Base-by-base conservation (phyloP, 37 sponge, comb jelly and placozoan genomes). In the Halisarca cf. caerulea region DNA sequence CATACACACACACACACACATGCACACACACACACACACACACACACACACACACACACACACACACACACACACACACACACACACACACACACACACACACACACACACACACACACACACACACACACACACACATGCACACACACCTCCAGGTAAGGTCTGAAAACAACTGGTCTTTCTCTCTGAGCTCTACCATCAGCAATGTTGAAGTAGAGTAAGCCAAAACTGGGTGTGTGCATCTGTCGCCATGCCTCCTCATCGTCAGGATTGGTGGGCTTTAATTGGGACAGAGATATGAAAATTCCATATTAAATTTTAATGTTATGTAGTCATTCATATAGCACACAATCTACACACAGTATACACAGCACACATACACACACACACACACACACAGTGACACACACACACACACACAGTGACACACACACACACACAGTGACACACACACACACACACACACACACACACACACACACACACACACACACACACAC, bases 171-270 rank as follows among this genome's bases (percentile, higher is more conserved):
- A 18, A n/a, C n/a, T 44, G 77, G 77, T 40, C 77, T 40, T n/a
- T 74, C 44, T 40, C 44, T 40, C 45, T 74, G 77, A 37, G 77
- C 77, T 40, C 24, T 37, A 3, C 77, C 77, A 41, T 74, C 77
- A 37, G 41, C 77, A 15, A 37, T 87, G 80, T 91, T 87, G 72
- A 89, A 73, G 88, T 91, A 94, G 0, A 90, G 51, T 14, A 84
- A 82, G 42, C 86, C 90, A 72, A 43, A 72, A 9, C 47, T 71
- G 24, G 70, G 66, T 34, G 90, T 74, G 44, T 74, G 41, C 77
- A 74, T 74, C 25, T 37, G 77, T 18, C 39, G 45, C 77, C 77
- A 74, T 44, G 77, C 77, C 77, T 74, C 45, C 45, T 74, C 77
- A 38, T 39, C 24, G 25, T 8, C 77, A 18, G 45, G 44, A 44